phyloP scores from a whole-genome alignment of 2,888 invertebrate genomes.

The Aporophyla lueneburgensis region DNA sequence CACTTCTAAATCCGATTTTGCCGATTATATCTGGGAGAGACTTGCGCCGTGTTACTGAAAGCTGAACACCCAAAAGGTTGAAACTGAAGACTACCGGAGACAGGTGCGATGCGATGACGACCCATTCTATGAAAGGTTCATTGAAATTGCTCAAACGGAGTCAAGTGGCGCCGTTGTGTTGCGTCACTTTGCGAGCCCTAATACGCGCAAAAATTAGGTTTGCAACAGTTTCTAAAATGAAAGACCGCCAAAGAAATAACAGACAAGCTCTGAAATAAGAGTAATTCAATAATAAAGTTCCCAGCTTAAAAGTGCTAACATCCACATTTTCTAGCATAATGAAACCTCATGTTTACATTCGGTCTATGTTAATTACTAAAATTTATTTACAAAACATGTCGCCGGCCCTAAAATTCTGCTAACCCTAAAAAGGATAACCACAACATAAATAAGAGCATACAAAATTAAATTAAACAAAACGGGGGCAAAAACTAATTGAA shows the following conservation, averaged over 20 bases:
- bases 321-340: slow-evolving; percentile 28
- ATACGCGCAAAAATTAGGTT: no score
- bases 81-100: no score
- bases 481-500: slow-evolving; percentile 53
- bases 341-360: slow-evolving; percentile 30
- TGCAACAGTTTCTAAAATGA: background rate
- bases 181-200: no score
- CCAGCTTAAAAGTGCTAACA: slow-evolving; percentile 3
- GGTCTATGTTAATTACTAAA: slow-evolving; percentile 32
- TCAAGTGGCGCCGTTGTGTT: no score
- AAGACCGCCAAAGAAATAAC: background rate
- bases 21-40: background rate
- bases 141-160: no score
- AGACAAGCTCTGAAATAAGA: background rate
- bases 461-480: slow-evolving; percentile 55
- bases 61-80: background rate
- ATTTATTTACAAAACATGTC: slow-evolving; percentile 44
- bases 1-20: background rate
- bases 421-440: slow-evolving; percentile 41
- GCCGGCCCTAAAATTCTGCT: slow-evolving; percentile 35
- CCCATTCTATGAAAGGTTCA: no score
- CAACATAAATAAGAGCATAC: slow-evolving; percentile 48
- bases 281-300: slow-evolving; percentile 12
- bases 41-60: background rate
- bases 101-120: no score